Evolutionary conservation across 2,888 invertebrate species (phyloP).

Genomic region (Bombylius discolor): DNA sequence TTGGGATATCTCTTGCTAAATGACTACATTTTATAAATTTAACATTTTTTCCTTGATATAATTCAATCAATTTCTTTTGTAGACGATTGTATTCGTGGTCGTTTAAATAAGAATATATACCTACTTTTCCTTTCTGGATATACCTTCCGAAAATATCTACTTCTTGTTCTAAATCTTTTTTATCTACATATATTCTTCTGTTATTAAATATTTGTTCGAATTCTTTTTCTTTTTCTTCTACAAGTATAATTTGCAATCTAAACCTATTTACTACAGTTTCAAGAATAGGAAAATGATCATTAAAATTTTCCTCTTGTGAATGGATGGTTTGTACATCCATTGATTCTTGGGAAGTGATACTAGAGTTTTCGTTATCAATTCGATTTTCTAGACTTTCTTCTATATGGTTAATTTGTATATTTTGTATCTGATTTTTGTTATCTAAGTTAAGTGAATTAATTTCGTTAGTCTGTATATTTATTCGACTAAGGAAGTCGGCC

Average conservation of each 20-base stretch:
- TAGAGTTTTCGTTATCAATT: background rate
- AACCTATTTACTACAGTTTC: slow-evolving; percentile 7
- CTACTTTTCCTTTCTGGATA: background rate
- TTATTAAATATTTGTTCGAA: background rate
- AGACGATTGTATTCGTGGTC: background rate
- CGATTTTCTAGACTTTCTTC: background rate
- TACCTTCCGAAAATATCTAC: background rate
- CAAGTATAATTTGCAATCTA: too few species aligned
- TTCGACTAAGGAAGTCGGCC: slow-evolving; percentile 2
- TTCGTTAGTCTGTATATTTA: slow-evolving; percentile 1
- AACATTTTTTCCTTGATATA: background rate
- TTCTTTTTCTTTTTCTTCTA: too few species aligned
- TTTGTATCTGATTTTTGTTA: too few species aligned
- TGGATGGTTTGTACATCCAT: slow-evolving; percentile 1
- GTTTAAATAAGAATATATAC: background rate
- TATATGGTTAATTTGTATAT: too few species aligned
- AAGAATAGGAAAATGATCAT: slow-evolving; percentile 2
- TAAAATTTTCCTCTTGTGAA: slow-evolving; percentile 1
- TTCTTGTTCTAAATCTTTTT: too few species aligned
- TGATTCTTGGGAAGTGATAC: background rate
- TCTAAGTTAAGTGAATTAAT: background rate
- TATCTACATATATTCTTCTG: too few species aligned
- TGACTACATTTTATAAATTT: background rate
- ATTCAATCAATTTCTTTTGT: background rate
- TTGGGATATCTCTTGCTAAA: background rate